These are phyloP conservation scores for Apostichopus californicus DNA, from an alignment of 35 echinoderm and acorn worm genomes.

Conservation along the genomic window DNA sequence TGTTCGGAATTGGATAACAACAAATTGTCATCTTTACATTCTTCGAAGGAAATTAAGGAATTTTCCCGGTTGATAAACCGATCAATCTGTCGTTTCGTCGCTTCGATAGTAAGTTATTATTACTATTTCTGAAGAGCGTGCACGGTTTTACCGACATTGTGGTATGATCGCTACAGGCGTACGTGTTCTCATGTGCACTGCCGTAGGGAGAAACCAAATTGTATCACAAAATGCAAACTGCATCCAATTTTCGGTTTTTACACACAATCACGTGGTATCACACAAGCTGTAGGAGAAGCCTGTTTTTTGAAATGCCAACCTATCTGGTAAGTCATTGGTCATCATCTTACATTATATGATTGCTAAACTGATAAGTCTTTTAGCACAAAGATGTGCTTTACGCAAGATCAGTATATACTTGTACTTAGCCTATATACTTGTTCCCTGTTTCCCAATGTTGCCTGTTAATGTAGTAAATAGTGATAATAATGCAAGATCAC, in stretches of 20 bases:
- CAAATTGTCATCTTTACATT: slow-evolving; percentile 43
- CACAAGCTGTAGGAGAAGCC: no score
- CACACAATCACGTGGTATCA: no score
- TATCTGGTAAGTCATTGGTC: no score
- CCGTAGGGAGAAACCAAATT: neutral
- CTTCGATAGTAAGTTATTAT: neutral
- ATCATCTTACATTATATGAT: no score
- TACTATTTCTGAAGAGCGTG: slow-evolving; percentile 7
- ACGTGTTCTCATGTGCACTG: slow-evolving; percentile 5
- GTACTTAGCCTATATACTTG: no score
- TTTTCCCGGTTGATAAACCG: slow-evolving; percentile 4
- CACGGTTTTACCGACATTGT: neutral
- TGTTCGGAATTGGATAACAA: slow-evolving; percentile 14
- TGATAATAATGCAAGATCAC: no score
- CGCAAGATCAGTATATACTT: no score
- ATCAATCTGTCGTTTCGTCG: slow-evolving; percentile 12
- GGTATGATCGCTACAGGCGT: slow-evolving; percentile 1
- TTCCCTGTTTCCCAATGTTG: no score
- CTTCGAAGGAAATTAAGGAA: slow-evolving; percentile 27
- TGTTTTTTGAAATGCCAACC: no score
- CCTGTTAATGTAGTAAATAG: no score
- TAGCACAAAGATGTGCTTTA: no score
- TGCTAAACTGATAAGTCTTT: no score
- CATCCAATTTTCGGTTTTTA: neutral
- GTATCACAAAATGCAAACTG: neutral